Percentiles rank a stretch among this genome's conserved stretches.
phyloP scores from a whole-genome alignment of 2,888 invertebrate genomes.

The Amphipyra tragopoginis region DNA sequence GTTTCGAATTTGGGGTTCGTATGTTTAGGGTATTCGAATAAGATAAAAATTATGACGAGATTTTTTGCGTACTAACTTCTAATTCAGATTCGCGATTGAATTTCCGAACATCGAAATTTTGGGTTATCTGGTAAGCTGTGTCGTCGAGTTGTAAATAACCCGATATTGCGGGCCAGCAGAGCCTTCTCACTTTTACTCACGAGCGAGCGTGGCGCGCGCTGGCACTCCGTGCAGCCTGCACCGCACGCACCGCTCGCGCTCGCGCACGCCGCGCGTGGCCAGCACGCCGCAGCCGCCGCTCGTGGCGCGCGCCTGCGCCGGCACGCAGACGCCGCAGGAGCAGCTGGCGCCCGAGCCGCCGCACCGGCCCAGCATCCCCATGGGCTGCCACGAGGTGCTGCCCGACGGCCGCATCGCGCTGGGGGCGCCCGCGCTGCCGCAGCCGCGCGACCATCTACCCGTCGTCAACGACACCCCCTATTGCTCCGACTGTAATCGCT shows the following conservation, averaged over 20 bases:
- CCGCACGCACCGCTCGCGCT: slow-evolving; percentile 83
- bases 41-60: neutral
- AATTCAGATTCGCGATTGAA: slow-evolving; percentile 27
- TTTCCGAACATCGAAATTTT: slow-evolving; percentile 6
- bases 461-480: slow-evolving; percentile 90
- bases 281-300: slow-evolving; percentile 79
- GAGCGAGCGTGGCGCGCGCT: slow-evolving; percentile 94
- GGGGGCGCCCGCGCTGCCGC: slow-evolving; percentile 74
- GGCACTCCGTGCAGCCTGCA: slow-evolving; percentile 91
- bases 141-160: slow-evolving; percentile 67
- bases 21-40: slow-evolving; percentile 24
- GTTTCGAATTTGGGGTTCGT: slow-evolving; percentile 54
- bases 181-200: slow-evolving; percentile 92
- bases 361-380: slow-evolving; percentile 88
- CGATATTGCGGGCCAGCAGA: slow-evolving; percentile 83
- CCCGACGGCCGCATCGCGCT: slow-evolving; percentile 87
- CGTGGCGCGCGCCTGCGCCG: slow-evolving; percentile 80
- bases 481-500: slow-evolving; percentile 96
- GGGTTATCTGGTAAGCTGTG: slow-evolving; percentile 38
- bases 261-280: slow-evolving; percentile 78
- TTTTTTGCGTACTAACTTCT: slow-evolving; percentile 3
- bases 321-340: slow-evolving; percentile 75
- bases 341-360: slow-evolving; percentile 74
- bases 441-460: slow-evolving; percentile 75
- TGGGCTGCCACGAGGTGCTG: slow-evolving; percentile 88